These are phyloP conservation scores for Parthenolecanium corni DNA, from an alignment of 2,888 invertebrate species.

Conservation along the genomic window DNA sequence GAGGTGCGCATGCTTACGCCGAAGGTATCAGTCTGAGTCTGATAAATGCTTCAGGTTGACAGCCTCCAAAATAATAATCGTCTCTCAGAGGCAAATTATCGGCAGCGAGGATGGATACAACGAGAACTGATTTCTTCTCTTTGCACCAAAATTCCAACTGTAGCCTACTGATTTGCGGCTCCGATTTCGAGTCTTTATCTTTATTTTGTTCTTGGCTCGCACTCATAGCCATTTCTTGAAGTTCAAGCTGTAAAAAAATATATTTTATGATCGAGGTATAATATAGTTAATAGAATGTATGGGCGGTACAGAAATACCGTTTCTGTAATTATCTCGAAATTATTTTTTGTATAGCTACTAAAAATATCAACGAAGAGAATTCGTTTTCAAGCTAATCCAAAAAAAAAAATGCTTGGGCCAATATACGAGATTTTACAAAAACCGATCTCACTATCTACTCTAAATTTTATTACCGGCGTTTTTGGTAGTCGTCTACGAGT, in stretches of 20 bases:
- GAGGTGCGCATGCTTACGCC: slow-evolving; percentile 65
- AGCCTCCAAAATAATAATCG: slow-evolving; percentile 63
- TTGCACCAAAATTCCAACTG: slow-evolving; percentile 86
- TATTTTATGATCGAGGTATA: not conserved
- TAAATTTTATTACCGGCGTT: slow-evolving; percentile 89
- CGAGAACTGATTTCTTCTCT: slow-evolving; percentile 66
- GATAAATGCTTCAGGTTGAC: slow-evolving; percentile 71
- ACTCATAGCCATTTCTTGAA: slow-evolving; percentile 21
- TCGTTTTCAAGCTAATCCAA: no score
- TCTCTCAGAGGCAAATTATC: slow-evolving; percentile 71
- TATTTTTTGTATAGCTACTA: no score
- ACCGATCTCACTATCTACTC: no score
- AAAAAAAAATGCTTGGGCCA: no score
- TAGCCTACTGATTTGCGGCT: slow-evolving; percentile 50
- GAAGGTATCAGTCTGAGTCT: slow-evolving; percentile 67
- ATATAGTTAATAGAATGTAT: not conserved
- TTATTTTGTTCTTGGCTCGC: slow-evolving; percentile 11
- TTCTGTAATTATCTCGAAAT: no score
- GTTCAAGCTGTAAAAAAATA: slow-evolving; percentile 9
- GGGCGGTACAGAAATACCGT: no score
- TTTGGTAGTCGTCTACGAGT: slow-evolving; percentile 90
- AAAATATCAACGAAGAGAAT: no score
- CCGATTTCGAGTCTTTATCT: slow-evolving; percentile 1
- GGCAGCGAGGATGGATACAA: slow-evolving; percentile 73
- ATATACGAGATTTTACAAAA: no score